Conservation (phyloP, 1,140 invertebrate species). For the Sycobia sp. region DNA sequence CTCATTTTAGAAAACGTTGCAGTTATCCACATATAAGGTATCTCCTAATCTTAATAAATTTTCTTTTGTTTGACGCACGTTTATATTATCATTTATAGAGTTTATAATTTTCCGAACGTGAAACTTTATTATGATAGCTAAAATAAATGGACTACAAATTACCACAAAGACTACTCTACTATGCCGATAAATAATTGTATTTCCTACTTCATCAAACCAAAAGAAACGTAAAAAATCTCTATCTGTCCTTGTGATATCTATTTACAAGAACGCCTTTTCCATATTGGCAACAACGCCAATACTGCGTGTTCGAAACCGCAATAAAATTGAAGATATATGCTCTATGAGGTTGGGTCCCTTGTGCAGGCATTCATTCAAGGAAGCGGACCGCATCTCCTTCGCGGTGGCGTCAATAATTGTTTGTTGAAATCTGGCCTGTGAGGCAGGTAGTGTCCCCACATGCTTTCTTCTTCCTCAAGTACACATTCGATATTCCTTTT, state of each 20-base stretch:
- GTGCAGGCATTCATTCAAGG: slow-evolving; percentile 38
- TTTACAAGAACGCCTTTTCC: background rate
- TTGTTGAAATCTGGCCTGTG: slow-evolving; percentile 35
- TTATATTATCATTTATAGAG: too few species aligned
- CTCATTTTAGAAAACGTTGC: too few species aligned
- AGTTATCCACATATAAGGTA: slow-evolving; percentile 5
- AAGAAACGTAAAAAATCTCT: too few species aligned
- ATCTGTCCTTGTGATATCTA: background rate
- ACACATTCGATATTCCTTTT: background rate
- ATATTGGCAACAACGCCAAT: background rate
- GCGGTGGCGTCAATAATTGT: slow-evolving; percentile 33
- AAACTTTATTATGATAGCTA: background rate
- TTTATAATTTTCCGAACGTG: too few species aligned
- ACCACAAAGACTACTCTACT: background rate
- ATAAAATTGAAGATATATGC: slow-evolving; percentile 43
- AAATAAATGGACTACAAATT: too few species aligned
- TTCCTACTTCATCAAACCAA: too few species aligned
- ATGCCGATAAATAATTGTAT: background rate
- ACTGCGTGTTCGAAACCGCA: slow-evolving; percentile 39
- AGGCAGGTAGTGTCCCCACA: slow-evolving; percentile 17
- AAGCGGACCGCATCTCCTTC: background rate
- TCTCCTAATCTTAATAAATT: too few species aligned
- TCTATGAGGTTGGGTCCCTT: too few species aligned
- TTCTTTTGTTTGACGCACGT: too few species aligned
- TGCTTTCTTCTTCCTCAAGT: too few species aligned